Evolutionary conservation across 2,888 invertebrate species (phyloP), one percentile per base, ranked within the genome.

Genomic region (Ernsta delagoae): DNA sequence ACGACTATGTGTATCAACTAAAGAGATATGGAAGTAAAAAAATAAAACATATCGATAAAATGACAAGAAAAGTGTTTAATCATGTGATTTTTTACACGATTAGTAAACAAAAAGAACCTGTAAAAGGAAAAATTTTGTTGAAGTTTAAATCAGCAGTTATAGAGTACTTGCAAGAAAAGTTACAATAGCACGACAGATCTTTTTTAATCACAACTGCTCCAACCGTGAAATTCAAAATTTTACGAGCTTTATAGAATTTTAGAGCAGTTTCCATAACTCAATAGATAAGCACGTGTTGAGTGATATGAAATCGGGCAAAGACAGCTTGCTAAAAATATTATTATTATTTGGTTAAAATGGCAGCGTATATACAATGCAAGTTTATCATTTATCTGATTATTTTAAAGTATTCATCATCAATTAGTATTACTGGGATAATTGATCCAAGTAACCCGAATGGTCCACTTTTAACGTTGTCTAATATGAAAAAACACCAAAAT

Each of bases 1-100:
- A 87, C 50, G 78, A 83, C 65, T 91, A 89, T 71, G 76, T 89
- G 70, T 85, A 83, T 71, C 53, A 75, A 9, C 74, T 89, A 5
- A 85, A 79, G 66, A 76, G 70, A 66, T 89, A 79, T 53, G 88
- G 85, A 1, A 75, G 74, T 59, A 74, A 77, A 1, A 8, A 54
- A 43, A 75, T 43, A 36, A 71, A 54, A 5, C 78, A 78, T 48
- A 85, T 89, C 48, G 78, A 77, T 12, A 68, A 75, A 4, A 71
- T 73, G 63, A 90, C 89, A 8, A 78, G 79, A 65, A 68, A 73
- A 16, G 68, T 87, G 62, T 82, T 89, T 60, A 70, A 77, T 60
- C 70, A 74, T 41, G 24, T 82, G 24, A 72, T 90, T 70, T 86
- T 86, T 70, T 67, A 73, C 24, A 79, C 76, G 59, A 78, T 82